Percentiles rank a stretch among this genome's conserved stretches.
Conservation (phyloP, 2,797 vertebrate species). For the Acanthurus tractus region DNA sequence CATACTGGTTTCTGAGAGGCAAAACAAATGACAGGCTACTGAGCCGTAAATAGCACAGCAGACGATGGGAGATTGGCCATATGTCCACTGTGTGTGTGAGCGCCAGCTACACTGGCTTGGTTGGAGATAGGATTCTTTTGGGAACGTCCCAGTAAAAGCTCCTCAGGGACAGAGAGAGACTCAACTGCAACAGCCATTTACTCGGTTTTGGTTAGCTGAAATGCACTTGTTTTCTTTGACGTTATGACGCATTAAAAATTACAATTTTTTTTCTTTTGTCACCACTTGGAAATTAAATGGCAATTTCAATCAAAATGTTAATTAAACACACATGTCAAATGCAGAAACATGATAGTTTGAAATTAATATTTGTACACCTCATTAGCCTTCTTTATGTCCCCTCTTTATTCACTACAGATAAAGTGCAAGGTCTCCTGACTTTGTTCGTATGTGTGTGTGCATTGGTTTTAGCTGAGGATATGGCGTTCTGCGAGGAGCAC, state of each 20-base stretch:
- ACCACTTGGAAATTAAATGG: constrained; percentile 40
- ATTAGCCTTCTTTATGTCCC: constrained; percentile 64
- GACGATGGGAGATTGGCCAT: constrained; percentile 84
- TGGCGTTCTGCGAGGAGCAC: constrained; percentile 77
- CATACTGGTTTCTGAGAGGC: constrained; percentile 79
- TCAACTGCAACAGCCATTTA: constrained; percentile 60
- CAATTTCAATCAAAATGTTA: constrained; percentile 57
- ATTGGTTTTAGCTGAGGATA: constrained; percentile 57
- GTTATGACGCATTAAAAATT: constrained; percentile 41
- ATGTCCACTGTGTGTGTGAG: constrained; percentile 79
- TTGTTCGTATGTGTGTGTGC: constrained; percentile 12
- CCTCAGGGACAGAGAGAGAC: constrained; percentile 68
- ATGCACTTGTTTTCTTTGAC: constrained; percentile 48
- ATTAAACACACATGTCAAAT: constrained; percentile 42
- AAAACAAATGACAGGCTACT: constrained; percentile 82
- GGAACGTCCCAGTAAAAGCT: constrained; percentile 77
- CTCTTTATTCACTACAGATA: constrained; percentile 54
- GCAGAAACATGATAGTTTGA: constrained; percentile 24
- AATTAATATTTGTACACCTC: constrained; percentile 60
- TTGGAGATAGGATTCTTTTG: constrained; percentile 76
- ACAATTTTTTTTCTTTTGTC: constrained; percentile 45
- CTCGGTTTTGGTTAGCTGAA: constrained; percentile 58
- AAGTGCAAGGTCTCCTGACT: constrained; percentile 42
- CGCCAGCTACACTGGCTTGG: constrained; percentile 75
- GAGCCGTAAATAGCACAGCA: constrained; percentile 84